These are phyloP conservation scores for Telmatochromis brichardi DNA, from an alignment of 2,113 vertebrate genomes.

Conservation along the genomic window DNA sequence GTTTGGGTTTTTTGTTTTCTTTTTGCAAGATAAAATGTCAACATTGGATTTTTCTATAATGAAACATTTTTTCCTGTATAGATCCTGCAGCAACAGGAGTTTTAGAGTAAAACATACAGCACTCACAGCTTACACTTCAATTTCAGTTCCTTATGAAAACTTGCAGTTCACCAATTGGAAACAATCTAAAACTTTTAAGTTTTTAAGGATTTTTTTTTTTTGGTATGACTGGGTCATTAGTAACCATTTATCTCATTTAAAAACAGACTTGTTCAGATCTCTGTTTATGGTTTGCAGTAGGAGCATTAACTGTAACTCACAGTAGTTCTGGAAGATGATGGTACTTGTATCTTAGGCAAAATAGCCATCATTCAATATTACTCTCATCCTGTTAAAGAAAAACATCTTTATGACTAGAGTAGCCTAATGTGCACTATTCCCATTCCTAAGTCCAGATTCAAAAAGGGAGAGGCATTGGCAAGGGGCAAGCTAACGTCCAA, in stretches of 20 bases:
- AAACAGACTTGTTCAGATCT: neutral
- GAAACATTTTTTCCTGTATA: neutral
- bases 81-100: neutral
- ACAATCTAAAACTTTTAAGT: neutral
- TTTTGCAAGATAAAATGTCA: slow-evolving; percentile 15
- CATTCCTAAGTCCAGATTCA: neutral
- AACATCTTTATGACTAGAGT: neutral
- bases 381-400: neutral
- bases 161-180: neutral
- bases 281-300: neutral
- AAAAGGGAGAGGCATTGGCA: neutral
- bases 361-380: neutral
- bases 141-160: neutral
- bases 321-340: neutral
- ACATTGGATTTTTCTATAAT: slow-evolving; percentile 32
- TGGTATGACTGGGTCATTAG: neutral
- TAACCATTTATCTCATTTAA: neutral
- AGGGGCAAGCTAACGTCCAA: neutral
- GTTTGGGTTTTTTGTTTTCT: neutral
- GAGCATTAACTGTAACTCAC: neutral
- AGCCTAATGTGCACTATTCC: neutral
- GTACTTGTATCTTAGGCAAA: neutral
- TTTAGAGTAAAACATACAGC: neutral
- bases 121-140: neutral
- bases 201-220: neutral